Conservation (phyloP, 2,888 invertebrate genomes). For the Acrobasis repandana region DNA sequence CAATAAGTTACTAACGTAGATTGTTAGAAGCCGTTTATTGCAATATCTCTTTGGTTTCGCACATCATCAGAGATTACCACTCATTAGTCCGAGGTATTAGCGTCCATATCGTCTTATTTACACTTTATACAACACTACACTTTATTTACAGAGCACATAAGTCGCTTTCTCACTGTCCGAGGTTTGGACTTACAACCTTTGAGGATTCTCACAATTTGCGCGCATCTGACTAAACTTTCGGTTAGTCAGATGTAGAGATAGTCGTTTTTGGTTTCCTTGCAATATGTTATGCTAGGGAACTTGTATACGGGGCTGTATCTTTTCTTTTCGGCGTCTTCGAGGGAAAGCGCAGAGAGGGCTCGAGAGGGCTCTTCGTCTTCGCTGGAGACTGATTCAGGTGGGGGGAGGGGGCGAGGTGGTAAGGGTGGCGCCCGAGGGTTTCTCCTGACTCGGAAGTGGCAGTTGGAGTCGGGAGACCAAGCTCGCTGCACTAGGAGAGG, state of each 20-base stretch:
- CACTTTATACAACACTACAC: constrained; percentile 57
- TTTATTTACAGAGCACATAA: constrained; percentile 62
- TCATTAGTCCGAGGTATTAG: constrained; percentile 44
- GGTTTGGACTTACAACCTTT: constrained; percentile 43
- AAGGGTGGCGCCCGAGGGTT: constrained; percentile 92
- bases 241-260: constrained; percentile 76
- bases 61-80: constrained; percentile 41
- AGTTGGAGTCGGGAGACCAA: constrained; percentile 86
- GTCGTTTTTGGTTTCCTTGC: constrained; percentile 74
- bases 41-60: constrained; percentile 74
- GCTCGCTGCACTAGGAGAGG: constrained; percentile 91
- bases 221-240: constrained; percentile 43
- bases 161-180: constrained; percentile 53
- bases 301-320: constrained; percentile 78
- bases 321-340: constrained; percentile 66
- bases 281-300: constrained; percentile 76
- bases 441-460: constrained; percentile 91
- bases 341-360: constrained; percentile 71
- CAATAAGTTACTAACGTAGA: constrained; percentile 36
- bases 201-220: constrained; percentile 38
- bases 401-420: constrained; percentile 81
- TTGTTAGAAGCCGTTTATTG: constrained; percentile 44
- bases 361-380: constrained; percentile 66
- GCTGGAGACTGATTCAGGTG: constrained; percentile 47
- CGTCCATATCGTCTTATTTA: constrained; percentile 47